Base-by-base conservation (phyloP, 2,888 invertebrate species). In the Hypercompe scribonia region DNA sequence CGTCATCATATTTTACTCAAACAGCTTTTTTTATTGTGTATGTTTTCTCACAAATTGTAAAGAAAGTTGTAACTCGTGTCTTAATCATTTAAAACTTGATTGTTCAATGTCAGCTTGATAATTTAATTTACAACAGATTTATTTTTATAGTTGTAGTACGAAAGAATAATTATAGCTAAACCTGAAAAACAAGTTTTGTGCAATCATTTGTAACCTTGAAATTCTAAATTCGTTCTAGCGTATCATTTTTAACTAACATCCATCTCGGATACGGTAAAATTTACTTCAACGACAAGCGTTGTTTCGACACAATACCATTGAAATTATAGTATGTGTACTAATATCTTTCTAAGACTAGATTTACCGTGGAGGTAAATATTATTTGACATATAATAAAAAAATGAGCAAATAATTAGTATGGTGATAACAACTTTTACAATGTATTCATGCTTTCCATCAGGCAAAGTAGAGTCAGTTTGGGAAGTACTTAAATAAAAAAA, bases 1-100 rank as follows among this genome's bases (percentile, higher is more conserved):
- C 31, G 69, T 34, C 28, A 69, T 69, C 72, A 68, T 75, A 75
- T 65, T 65, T 74, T 68, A 74, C 74, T 61, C 65, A 72, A 65
- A 69, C n/a, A 31, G 8, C 31, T 18, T n/a, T n/a, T n/a, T n/a
- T n/a, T n/a, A n/a, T n/a, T n/a, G n/a, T n/a, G n/a, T n/a, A n/a
- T n/a, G n/a, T n/a, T n/a, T n/a, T n/a, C n/a, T n/a, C n/a, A 72
- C 42, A 73, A 72, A 68, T 71, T 71, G 33, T 39, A 46, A 68
- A 71, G 74, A 74, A 74, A 74, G 68, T 68, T n/a, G 64, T 66
- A 66, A 63, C n/a, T 65, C 18, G 18, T 18, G 13, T 28, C 58
- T 28, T 15, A 58, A 28, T 66, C 18, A 54, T 65, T n/a, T 3
- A 34, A 70, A 68, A 71, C 36, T 36, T 70, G 65, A n/a, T 67